These are phyloP conservation scores for Bimastos eiseni DNA, from an alignment of 2,888 invertebrate genomes.

Conservation along the genomic window DNA sequence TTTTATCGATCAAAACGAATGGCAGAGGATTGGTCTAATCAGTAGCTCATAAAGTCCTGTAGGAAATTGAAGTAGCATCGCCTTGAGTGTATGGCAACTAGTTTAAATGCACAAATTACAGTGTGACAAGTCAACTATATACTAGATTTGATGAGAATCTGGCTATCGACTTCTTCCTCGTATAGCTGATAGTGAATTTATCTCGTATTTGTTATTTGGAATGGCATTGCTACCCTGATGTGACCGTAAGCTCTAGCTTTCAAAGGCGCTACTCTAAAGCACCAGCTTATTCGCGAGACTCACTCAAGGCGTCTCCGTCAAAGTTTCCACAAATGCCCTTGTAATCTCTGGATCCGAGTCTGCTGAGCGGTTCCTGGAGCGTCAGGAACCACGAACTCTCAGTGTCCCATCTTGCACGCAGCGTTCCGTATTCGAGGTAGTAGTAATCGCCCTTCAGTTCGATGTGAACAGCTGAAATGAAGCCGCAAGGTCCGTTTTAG, in stretches of 20 bases:
- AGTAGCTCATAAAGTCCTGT: neutral
- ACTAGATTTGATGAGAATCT: neutral
- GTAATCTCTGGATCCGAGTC: conserved; percentile 24
- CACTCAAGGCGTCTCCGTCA: conserved; percentile 41
- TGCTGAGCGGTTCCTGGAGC: conserved; percentile 31
- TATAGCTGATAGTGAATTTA: neutral
- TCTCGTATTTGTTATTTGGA: no score
- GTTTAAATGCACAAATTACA: neutral
- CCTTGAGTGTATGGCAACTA: neutral
- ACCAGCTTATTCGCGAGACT: conserved; percentile 24
- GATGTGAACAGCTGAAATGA: conserved; percentile 31
- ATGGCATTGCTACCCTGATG: no score
- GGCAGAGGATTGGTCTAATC: neutral
- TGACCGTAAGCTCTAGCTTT: no score
- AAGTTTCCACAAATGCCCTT: conserved; percentile 44
- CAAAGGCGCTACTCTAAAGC: no score
- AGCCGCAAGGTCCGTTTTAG: neutral
- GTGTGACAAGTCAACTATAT: neutral
- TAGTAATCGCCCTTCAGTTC: conserved; percentile 35
- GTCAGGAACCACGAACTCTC: conserved; percentile 39
- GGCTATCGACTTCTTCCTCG: neutral
- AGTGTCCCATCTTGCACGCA: conserved; percentile 42
- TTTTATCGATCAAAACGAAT: no score
- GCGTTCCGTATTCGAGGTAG: conserved; percentile 39
- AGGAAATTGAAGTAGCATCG: neutral